Conservation (phyloP, 2,797 vertebrate genomes). For the Pitangus sulphuratus region DNA sequence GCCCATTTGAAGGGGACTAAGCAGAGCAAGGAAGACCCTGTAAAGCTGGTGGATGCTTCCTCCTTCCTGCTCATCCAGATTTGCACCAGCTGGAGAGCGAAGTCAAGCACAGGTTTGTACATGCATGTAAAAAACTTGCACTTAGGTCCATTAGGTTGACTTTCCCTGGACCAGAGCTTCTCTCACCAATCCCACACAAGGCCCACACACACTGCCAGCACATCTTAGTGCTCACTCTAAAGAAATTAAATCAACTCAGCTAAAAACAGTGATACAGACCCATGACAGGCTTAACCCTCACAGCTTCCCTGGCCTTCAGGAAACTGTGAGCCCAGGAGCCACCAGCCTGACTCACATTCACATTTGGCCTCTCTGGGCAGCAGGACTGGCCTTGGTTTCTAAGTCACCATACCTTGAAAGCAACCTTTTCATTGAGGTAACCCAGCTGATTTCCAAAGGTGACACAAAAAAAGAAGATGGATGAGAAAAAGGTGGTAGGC, state of each 20-base stretch:
- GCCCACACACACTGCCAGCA: accelerated
- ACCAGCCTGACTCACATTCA: not conserved
- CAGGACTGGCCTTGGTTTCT: not conserved
- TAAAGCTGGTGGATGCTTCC: not conserved
- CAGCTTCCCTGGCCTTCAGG: not conserved
- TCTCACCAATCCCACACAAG: not conserved
- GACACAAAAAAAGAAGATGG: not conserved
- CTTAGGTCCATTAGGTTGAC: not conserved
- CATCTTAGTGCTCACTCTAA: not conserved
- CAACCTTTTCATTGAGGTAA: not conserved
- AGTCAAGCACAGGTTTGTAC: not conserved
- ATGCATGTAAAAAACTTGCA: not conserved
- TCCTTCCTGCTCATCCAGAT: not conserved
- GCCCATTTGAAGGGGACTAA: not conserved
- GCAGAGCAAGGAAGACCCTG: not conserved
- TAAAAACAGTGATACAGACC: not conserved
- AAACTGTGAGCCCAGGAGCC: not conserved
- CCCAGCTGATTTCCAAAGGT: not conserved
- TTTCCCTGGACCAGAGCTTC: not conserved
- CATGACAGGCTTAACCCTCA: not conserved
- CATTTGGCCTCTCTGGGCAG: not conserved
- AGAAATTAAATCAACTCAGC: not conserved
- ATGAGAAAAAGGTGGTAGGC: not conserved
- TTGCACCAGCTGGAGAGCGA: accelerated
- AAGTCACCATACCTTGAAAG: not conserved